A percentile compares a stretch with the other conserved stretches of the same genome.
phyloP scores from a whole-genome alignment of 2,113 vertebrate species.

The Trinectes maculatus region DNA sequence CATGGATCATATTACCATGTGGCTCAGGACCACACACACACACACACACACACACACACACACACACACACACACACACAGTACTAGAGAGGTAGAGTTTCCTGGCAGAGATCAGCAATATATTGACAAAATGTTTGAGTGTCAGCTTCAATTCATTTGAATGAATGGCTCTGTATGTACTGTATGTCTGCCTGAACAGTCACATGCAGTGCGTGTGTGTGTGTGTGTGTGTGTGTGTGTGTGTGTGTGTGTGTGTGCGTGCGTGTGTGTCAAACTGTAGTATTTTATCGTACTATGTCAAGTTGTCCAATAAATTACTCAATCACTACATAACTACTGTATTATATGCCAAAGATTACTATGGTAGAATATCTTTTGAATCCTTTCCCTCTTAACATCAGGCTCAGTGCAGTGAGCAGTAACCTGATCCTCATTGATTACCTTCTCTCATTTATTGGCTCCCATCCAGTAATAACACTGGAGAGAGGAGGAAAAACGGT shows the following conservation, averaged over 20 bases:
- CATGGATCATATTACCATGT: constrained; percentile 53
- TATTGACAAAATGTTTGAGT: constrained; percentile 57
- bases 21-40: constrained; percentile 52
- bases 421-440: constrained; percentile 64
- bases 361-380: constrained; percentile 6
- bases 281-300: background rate
- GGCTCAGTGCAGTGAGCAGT: constrained; percentile 59
- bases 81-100: constrained; percentile 32
- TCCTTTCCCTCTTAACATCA: constrained; percentile 40
- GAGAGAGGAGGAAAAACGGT: background rate
- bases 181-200: no score
- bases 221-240: constrained; percentile 8
- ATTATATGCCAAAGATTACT: background rate
- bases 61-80: constrained; percentile 9
- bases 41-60: constrained; percentile 4
- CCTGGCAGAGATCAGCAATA: constrained; percentile 53
- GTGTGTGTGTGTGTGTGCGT: constrained; percentile 7
- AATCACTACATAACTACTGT: background rate
- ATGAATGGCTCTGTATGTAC: constrained; percentile 30
- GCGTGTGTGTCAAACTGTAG: constrained; percentile 2
- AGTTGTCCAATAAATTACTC: background rate
- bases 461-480: constrained; percentile 16
- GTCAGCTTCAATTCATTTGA: constrained; percentile 56
- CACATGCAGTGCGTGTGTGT: background rate
- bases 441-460: constrained; percentile 34